phyloP scores from a whole-genome alignment of 2,888 invertebrate species.

The Pollenia angustigena region DNA sequence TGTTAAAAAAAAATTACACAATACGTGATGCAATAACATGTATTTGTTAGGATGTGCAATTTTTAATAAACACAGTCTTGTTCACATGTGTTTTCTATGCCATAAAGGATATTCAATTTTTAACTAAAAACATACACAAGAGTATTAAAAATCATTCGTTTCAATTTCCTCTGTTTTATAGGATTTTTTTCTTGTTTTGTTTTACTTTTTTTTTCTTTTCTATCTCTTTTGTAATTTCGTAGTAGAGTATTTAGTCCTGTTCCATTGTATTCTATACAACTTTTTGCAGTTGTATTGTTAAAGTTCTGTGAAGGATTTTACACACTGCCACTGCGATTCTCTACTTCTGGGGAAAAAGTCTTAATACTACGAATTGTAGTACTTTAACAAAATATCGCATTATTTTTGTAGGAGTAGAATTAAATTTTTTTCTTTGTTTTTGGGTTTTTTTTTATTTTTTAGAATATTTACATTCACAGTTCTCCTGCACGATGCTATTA shows the following conservation, averaged over 20 bases:
- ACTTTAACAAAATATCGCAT: background rate
- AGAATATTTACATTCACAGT: no score
- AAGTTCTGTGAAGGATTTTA: constrained; percentile 23
- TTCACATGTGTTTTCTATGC: background rate
- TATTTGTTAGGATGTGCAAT: background rate
- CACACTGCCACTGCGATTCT: no score
- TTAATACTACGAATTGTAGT: background rate
- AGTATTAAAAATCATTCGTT: constrained; percentile 56
- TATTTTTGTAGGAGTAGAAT: no score
- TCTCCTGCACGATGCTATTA: background rate
- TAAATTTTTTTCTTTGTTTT: background rate
- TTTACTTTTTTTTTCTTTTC: background rate
- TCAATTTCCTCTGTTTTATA: constrained; percentile 47
- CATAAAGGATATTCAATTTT: constrained; percentile 11
- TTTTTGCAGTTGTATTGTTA: constrained; percentile 15
- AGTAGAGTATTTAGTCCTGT: constrained; percentile 20
- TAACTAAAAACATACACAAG: background rate
- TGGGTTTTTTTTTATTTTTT: background rate
- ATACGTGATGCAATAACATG: background rate
- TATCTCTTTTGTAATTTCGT: background rate
- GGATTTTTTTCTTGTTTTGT: background rate
- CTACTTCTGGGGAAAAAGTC: background rate
- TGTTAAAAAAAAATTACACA: background rate
- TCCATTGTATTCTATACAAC: background rate
- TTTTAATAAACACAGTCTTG: background rate